Percentiles rank a stretch among this genome's conserved stretches.
phyloP scores from a whole-genome alignment of 2,113 vertebrate genomes.

The Bujurquina vittata region DNA sequence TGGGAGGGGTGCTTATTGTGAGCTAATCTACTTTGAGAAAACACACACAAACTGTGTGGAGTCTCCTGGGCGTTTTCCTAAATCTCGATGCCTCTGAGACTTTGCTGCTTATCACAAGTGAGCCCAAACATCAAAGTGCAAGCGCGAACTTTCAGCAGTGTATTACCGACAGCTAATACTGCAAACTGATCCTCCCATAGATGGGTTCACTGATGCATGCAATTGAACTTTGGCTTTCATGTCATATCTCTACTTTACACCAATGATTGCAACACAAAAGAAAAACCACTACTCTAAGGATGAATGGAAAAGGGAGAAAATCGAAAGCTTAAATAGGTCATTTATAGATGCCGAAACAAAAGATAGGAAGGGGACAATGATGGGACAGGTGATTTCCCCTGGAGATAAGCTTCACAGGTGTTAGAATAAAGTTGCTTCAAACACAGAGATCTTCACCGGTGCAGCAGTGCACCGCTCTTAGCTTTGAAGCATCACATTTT shows the following conservation, averaged over 20 bases:
- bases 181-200: not conserved
- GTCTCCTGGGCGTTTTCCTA: slow-evolving; percentile 1
- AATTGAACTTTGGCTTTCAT: slow-evolving; percentile 35
- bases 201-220: not conserved
- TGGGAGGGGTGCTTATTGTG: not conserved
- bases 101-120: slow-evolving; percentile 15
- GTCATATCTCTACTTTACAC: slow-evolving; percentile 11
- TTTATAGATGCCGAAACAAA: slow-evolving; percentile 6
- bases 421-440: slow-evolving; percentile 43
- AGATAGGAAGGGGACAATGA: not conserved
- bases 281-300: not conserved
- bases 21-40: slow-evolving; percentile 13
- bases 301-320: slow-evolving; percentile 6
- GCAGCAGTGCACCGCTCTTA: slow-evolving; percentile 2
- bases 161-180: not conserved
- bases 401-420: slow-evolving; percentile 19
- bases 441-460: slow-evolving; percentile 7
- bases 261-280: slow-evolving; percentile 10
- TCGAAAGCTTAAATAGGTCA: slow-evolving; percentile 22
- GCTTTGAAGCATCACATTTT: slow-evolving; percentile 45
- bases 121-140: slow-evolving; percentile 39
- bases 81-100: slow-evolving; percentile 13
- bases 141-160: slow-evolving; percentile 11
- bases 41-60: not conserved
- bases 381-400: not conserved